phyloP scores from a whole-genome alignment of 2,113 vertebrate genomes.

The Macquaria ambigua region DNA sequence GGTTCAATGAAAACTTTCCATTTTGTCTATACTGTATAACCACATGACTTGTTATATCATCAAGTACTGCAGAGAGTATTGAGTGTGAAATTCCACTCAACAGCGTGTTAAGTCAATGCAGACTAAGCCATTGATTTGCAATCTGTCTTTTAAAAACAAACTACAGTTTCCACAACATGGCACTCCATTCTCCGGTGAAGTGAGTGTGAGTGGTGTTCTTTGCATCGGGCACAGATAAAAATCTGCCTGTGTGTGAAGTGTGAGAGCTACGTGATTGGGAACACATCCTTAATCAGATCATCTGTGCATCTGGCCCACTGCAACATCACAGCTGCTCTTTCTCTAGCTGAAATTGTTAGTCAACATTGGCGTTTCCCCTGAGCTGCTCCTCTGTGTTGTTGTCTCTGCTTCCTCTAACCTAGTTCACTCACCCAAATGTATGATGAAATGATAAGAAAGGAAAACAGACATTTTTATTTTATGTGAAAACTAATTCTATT shows the following conservation, averaged over 20 bases:
- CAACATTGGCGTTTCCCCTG: not conserved
- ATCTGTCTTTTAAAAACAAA: constrained; percentile 5
- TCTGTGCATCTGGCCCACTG: constrained; percentile 61
- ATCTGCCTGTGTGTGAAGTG: constrained; percentile 39
- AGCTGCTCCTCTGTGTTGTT: constrained; percentile 6
- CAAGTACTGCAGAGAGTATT: not conserved
- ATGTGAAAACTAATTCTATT: not conserved
- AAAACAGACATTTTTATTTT: not conserved
- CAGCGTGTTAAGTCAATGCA: constrained; percentile 8
- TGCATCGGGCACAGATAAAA: constrained; percentile 30
- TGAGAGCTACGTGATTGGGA: constrained; percentile 66
- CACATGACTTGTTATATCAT: not conserved
- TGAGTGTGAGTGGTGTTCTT: not conserved
- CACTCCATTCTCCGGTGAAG: not conserved
- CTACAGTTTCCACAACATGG: constrained; percentile 31
- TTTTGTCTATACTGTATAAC: not conserved
- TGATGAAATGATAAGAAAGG: not conserved
- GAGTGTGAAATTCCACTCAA: not conserved
- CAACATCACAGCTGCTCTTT: constrained; percentile 68
- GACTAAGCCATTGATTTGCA: not conserved
- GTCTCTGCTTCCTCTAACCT: not conserved
- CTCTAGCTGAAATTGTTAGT: constrained; percentile 39
- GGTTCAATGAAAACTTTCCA: constrained; percentile 1
- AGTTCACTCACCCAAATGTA: not conserved
- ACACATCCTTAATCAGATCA: constrained; percentile 75